Evolutionary conservation across 1,140 invertebrate species (phyloP), one percentile per base, ranked within the genome.

Genomic region (Ceratoteleas bidentatus): DNA sequence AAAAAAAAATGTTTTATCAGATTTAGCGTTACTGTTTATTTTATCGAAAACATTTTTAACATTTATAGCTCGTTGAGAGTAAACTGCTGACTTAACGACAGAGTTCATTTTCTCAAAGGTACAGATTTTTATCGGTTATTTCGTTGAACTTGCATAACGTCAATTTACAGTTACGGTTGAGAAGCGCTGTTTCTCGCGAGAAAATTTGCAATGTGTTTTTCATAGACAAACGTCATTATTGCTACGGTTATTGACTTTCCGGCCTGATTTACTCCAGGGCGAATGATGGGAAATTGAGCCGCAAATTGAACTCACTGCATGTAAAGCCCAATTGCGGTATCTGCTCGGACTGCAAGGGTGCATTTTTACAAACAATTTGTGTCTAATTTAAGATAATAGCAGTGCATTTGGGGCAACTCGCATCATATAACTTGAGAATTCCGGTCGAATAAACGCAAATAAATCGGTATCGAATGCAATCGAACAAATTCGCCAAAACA

Each of bases 321-420:
- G 45, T 34, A 43, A 75, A 65, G 34, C 13, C 24, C 33, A 33
- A 75, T 65, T 75, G 53, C 13, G 61, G 11, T 34, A 56, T 64
- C 32, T 57, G 0, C 56, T 7, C 10, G 64, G 70, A 66, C 65
- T 66, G 52, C 65, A 65, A 66, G 54, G 45, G 36, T 52, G 34
- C 60, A 65, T 66, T 76, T 76, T 76, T 76, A 66, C 73, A 61
- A 68, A 76, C 73, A 61, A 76, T 76, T 76, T 68, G 64, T 61
- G 47, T 76, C 33, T 76, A 76, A 76, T 68, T 66, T 66, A 76
- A 66, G 62, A 61, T 66, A 68, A 76, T 68, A 34, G 47, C 43
- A 1, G 43, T 58, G 36, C 53, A 65, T 50, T 62, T 13, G 10
- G 7, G 49, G 52, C 52, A 74, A 36, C 64, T 52, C 47, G 56